Evolutionary conservation across 2,797 vertebrate species (phyloP), one percentile per base, ranked within the genome.

Genomic region (Potorous gilbertii): DNA sequence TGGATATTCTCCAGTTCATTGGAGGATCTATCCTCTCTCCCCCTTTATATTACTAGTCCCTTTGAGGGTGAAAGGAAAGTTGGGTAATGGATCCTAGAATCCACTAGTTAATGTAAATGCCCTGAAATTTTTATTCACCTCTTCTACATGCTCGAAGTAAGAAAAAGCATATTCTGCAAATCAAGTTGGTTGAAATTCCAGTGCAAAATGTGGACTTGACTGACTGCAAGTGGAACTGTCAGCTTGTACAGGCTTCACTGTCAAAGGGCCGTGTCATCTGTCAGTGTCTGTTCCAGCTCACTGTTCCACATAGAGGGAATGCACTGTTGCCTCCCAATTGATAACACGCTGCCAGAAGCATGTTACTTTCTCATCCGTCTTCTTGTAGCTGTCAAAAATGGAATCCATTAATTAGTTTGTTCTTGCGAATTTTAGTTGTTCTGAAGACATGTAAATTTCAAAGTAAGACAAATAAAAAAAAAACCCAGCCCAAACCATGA

Each of bases 271-370:
- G 98, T 99, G 99, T 99, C 99, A 99, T 99, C 99, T 99, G 99
- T 99, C 99, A 99, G 99, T 98, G 99, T 99, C 99, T 98, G 99
- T 99, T 99, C 99, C 99, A 99, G 99, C 99, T 99, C 99, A 99
- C 99, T 99, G 99, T 99, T 99, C 99, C 99, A 99, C 98, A 98
- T 96, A 99, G 98, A 99, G 98, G 98, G 98, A 96, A 99, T 98
- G 98, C 99, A 98, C 99, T 99, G 98, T 98, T 99, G 99, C 99
- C 98, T 99, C 98, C 99, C 99, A 99, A 99, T 99, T 99, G 99
- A 99, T 99, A 99, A 99, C 99, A 98, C 92, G 96, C 98, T 99
- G 99, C 99, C 99, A 99, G 98, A 98, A 99, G 98, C 98, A 97
- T 98, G 98, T 99, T 99, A 98, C 98, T 99, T 99, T 99, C 99